Evolutionary conservation across 2,888 invertebrate genomes (phyloP).

Genomic region (Drosophila anomelani): DNA sequence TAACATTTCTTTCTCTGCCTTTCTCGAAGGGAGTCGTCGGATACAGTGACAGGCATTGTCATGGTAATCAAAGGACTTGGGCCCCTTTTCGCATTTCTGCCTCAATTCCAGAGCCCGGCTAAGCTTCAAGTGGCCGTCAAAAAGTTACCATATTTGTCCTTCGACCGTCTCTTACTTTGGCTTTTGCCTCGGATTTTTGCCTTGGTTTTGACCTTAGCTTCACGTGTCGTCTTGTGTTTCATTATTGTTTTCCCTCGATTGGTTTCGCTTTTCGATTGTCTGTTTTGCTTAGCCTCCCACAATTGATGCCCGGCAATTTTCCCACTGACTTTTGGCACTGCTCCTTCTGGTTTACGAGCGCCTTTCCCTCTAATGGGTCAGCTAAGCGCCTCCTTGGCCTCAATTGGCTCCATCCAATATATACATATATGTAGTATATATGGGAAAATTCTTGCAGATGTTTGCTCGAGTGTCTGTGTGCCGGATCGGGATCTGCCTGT

Average conservation of each 20-base stretch:
- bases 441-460: constrained; percentile 2
- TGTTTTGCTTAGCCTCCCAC: constrained; percentile 67
- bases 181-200: constrained; percentile 18
- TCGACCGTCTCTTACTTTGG: constrained; percentile 43
- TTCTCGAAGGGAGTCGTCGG: background rate
- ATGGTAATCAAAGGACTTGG: constrained; percentile 66
- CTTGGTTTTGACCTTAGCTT: constrained; percentile 53
- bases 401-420: constrained; percentile 44
- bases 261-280: constrained; percentile 64
- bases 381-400: constrained; percentile 57
- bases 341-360: constrained; percentile 58
- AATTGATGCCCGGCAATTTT: constrained; percentile 69
- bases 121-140: constrained; percentile 67
- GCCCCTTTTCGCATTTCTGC: constrained; percentile 48
- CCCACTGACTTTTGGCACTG: constrained; percentile 65
- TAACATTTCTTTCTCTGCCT: constrained; percentile 1
- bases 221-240: constrained; percentile 61
- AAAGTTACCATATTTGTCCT: constrained; percentile 51
- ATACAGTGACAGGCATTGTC: constrained; percentile 52
- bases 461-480: constrained; percentile 5
- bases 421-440: constrained; percentile 7
- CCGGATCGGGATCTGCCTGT: constrained; percentile 28
- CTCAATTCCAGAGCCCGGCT: constrained; percentile 56
- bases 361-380: constrained; percentile 69
- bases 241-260: constrained; percentile 65